phyloP scores from a whole-genome alignment of 2,113 vertebrate species.

The Osmerus mordax region DNA sequence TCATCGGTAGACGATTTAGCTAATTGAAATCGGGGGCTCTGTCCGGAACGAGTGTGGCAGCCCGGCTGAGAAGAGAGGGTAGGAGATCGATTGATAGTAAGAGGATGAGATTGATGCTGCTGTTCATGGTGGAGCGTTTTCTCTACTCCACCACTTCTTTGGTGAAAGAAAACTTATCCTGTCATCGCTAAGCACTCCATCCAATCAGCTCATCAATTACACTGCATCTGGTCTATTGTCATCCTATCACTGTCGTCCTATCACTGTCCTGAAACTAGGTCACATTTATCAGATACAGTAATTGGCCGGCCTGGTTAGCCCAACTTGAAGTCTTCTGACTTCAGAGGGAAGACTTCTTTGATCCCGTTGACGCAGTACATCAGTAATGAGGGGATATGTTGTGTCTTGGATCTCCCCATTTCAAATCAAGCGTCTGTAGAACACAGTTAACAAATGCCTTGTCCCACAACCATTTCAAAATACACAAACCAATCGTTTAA shows the following conservation, averaged over 20 bases:
- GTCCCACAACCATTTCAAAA: too few species aligned
- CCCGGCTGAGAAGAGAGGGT: background rate
- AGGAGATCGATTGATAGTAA: background rate
- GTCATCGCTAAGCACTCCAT: background rate
- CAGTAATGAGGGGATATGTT: too few species aligned
- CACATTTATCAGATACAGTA: background rate
- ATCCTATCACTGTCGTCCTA: too few species aligned
- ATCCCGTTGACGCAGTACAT: too few species aligned
- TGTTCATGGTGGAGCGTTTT: background rate
- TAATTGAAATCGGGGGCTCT: slow-evolving; percentile 4
- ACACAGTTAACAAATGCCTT: too few species aligned
- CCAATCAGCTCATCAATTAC: background rate
- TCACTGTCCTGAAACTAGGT: background rate
- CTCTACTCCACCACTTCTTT: background rate
- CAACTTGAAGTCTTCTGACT: too few species aligned
- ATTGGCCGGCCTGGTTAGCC: too few species aligned
- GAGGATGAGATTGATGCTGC: background rate
- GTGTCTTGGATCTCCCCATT: too few species aligned
- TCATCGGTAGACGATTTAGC: background rate
- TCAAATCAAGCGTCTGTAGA: too few species aligned
- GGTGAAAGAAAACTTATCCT: too few species aligned
- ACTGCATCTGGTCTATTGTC: background rate
- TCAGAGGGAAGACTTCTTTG: too few species aligned
- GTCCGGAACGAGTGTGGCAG: background rate
- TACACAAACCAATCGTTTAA: too few species aligned